These are phyloP conservation scores for Leptinotarsa undecemlineata DNA, from an alignment of 1,140 invertebrate species.

Conservation along the genomic window DNA sequence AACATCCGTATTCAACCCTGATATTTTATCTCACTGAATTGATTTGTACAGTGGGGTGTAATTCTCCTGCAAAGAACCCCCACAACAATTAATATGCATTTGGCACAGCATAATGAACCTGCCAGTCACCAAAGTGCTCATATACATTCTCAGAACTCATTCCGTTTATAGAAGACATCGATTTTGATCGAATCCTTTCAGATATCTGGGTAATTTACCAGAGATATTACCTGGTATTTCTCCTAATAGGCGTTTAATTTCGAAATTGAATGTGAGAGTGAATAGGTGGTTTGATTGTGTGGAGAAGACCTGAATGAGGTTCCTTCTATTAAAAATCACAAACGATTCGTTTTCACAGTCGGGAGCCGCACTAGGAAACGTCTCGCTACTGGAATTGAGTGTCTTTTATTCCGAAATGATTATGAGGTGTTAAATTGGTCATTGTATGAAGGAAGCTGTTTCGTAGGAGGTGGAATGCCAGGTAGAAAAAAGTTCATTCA, in stretches of 20 bases:
- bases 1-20: background rate
- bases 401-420: conserved; percentile 21
- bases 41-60: background rate
- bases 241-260: conserved; percentile 33
- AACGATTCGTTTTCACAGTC: conserved; percentile 34
- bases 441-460: background rate
- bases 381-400: conserved; percentile 34
- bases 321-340: conserved; percentile 31
- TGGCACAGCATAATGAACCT: background rate
- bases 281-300: conserved; percentile 32
- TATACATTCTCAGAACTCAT: background rate
- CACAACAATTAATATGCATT: background rate
- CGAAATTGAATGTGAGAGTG: conserved; percentile 24
- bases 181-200: conserved; percentile 11
- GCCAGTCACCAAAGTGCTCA: background rate
- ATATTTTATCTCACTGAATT: background rate
- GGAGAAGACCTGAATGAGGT: conserved; percentile 9
- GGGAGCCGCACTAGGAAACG: conserved; percentile 16
- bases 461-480: background rate
- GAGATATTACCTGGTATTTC: background rate
- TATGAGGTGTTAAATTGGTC: background rate
- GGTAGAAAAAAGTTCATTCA: background rate
- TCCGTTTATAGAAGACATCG: background rate
- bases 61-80: background rate
- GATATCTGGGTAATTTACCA: conserved; percentile 15